Conservation (phyloP, 2,888 invertebrate species). For the Macrostomum cliftonense region DNA sequence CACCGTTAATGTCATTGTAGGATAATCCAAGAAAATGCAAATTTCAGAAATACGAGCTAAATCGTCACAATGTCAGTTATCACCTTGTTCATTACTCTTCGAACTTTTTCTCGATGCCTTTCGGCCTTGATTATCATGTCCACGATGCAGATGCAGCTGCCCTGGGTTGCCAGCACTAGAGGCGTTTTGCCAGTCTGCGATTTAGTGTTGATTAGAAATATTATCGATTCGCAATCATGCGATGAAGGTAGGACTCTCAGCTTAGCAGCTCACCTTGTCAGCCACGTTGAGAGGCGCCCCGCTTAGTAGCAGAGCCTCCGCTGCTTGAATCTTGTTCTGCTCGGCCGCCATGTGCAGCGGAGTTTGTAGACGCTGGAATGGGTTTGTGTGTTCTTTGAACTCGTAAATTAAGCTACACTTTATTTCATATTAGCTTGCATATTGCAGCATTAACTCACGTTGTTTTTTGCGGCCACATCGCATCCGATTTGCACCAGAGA, state of each 20-base stretch:
- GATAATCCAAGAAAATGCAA: too few relatives aligned
- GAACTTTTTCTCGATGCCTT: constrained; percentile 27
- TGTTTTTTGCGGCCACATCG: constrained; percentile 53
- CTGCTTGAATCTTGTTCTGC: constrained; percentile 50
- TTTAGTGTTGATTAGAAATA: too few relatives aligned
- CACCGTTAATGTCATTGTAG: too few relatives aligned
- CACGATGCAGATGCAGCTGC: constrained; percentile 61
- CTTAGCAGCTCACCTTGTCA: too few relatives aligned
- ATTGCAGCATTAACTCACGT: constrained; percentile 41
- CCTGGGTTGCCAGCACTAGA: constrained; percentile 56
- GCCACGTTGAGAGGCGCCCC: constrained; percentile 41
- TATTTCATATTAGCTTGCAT: too few relatives aligned
- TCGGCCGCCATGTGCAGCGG: constrained; percentile 58
- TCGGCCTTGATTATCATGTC: constrained; percentile 58
- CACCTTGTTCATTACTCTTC: too few relatives aligned
- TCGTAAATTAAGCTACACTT: too few relatives aligned
- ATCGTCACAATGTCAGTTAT: too few relatives aligned
- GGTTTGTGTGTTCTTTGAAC: too few relatives aligned
- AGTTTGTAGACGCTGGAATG: constrained; percentile 46
- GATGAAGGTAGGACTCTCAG: too few relatives aligned
- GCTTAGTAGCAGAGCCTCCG: constrained; percentile 48
- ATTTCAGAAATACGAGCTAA: too few relatives aligned
- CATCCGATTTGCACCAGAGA: constrained; percentile 51
- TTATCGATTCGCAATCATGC: too few relatives aligned
- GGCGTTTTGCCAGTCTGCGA: constrained; percentile 50